A percentile compares a stretch with the other conserved stretches of the same genome.
Conservation (phyloP, 2,888 invertebrate genomes). For the Acleris emargana region DNA sequence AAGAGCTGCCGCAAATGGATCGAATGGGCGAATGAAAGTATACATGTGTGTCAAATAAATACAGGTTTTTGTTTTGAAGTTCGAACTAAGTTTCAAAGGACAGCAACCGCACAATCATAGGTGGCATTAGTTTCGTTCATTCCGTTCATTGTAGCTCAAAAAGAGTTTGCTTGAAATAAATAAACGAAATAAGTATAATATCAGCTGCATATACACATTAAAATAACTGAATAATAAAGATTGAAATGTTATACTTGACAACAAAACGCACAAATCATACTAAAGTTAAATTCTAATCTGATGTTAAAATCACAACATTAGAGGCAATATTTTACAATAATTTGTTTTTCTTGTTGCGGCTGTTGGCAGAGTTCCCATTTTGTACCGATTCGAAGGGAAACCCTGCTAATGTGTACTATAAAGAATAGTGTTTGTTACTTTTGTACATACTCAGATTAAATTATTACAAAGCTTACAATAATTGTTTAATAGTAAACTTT, state of each 20-base stretch:
- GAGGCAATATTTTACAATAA: slow-evolving; percentile 31
- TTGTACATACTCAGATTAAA: not conserved
- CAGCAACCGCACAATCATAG: too few relatives aligned
- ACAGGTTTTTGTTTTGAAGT: not conserved
- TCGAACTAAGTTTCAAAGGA: too few relatives aligned
- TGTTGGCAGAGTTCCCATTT: slow-evolving; percentile 22
- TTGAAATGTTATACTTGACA: slow-evolving; percentile 10
- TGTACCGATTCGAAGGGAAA: slow-evolving; percentile 26
- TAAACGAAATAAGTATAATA: too few relatives aligned
- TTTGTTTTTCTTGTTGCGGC: slow-evolving; percentile 31
- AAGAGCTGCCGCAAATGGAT: too few relatives aligned
- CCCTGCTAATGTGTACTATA: slow-evolving; percentile 29
- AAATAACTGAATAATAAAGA: not conserved
- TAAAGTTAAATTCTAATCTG: slow-evolving; percentile 13
- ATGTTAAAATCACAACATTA: slow-evolving; percentile 27
- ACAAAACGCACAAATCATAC: slow-evolving; percentile 13
- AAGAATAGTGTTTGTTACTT: slow-evolving; percentile 24
- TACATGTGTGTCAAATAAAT: not conserved
- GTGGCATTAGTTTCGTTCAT: too few relatives aligned
- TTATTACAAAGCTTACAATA: not conserved
- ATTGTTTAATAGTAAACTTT: not conserved
- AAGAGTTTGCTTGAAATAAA: too few relatives aligned
- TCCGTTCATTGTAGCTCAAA: too few relatives aligned
- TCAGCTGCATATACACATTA: too few relatives aligned
- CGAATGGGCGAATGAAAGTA: not conserved